A percentile compares a stretch with the other conserved stretches of the same genome.
These are phyloP conservation scores for Drosophila atripex DNA, from an alignment of 2,888 invertebrate genomes.

Conservation along the genomic window DNA sequence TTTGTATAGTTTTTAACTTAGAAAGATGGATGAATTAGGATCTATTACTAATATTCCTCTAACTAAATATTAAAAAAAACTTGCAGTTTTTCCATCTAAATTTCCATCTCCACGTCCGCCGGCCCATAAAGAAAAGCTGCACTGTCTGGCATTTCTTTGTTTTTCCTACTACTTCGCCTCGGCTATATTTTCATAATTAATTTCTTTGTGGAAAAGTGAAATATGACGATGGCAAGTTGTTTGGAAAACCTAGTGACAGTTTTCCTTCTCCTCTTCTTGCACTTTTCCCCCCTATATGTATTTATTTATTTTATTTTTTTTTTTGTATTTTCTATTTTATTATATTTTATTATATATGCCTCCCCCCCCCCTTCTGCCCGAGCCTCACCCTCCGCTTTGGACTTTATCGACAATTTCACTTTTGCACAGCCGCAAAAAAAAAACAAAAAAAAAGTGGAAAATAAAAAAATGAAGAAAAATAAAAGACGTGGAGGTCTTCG, in stretches of 20 bases:
- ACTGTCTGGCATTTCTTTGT: constrained; percentile 29
- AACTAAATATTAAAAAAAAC: too few relatives aligned
- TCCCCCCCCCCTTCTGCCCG: neutral
- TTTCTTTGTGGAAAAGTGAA: constrained; percentile 65
- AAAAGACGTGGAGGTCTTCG: constrained; percentile 20
- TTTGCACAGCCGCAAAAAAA: constrained; percentile 55
- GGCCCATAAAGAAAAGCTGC: constrained; percentile 6
- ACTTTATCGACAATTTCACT: constrained; percentile 76
- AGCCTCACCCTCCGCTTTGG: neutral
- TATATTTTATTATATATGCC: constrained; percentile 2
- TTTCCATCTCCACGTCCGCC: constrained; percentile 23
- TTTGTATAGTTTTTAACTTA: too few relatives aligned
- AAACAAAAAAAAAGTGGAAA: too few relatives aligned
- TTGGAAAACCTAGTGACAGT: constrained; percentile 67
- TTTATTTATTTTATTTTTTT: neutral
- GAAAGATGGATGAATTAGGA: too few relatives aligned
- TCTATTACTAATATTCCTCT: too few relatives aligned
- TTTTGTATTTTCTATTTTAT: constrained; percentile 1
- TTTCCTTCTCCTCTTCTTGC: constrained; percentile 45
- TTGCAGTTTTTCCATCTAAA: constrained; percentile 7
- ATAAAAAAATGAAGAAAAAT: constrained; percentile 12
- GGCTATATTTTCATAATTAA: constrained; percentile 74
- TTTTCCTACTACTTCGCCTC: constrained; percentile 17
- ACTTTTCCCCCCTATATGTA: constrained; percentile 46
- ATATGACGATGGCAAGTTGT: constrained; percentile 42